Conservation (phyloP, 2,113 vertebrate genomes). For the Larimichthys polyactis region DNA sequence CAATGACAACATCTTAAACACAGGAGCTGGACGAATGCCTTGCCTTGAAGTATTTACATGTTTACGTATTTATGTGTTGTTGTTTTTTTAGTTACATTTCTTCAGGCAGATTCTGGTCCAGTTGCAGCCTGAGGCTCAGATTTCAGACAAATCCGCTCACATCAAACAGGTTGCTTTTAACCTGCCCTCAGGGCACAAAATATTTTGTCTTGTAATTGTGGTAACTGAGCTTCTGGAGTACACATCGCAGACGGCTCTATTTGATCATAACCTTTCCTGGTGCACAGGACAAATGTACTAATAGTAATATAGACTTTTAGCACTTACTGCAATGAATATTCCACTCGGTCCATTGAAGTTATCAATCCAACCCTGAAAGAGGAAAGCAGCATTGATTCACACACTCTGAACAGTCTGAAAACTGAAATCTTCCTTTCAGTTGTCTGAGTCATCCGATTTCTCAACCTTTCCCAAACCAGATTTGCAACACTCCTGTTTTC, state of each 20-base stretch:
- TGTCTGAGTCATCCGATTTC: background rate
- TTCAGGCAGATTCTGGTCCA: too few species aligned
- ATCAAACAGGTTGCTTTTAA: background rate
- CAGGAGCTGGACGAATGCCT: background rate
- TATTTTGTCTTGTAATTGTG: background rate
- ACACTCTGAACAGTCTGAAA: background rate
- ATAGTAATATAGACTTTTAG: background rate
- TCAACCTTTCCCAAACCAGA: conserved; percentile 3
- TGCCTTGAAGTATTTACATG: too few species aligned
- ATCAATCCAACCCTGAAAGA: conserved; percentile 96
- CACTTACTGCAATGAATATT: conserved; percentile 97
- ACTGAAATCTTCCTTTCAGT: background rate
- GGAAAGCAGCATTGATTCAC: background rate
- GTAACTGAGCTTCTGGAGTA: background rate
- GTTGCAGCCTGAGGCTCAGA: too few species aligned
- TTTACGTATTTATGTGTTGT: too few species aligned
- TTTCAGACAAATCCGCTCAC: too few species aligned
- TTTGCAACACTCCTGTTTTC: background rate
- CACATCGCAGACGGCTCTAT: background rate
- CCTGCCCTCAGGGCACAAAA: background rate
- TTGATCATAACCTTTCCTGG: background rate
- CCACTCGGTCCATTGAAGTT: conserved; percentile 99
- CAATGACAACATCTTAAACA: too few species aligned
- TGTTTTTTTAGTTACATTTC: too few species aligned
- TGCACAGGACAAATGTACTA: background rate